Conservation (phyloP, 1,140 invertebrate species). For the Odontomachus brunneus region DNA sequence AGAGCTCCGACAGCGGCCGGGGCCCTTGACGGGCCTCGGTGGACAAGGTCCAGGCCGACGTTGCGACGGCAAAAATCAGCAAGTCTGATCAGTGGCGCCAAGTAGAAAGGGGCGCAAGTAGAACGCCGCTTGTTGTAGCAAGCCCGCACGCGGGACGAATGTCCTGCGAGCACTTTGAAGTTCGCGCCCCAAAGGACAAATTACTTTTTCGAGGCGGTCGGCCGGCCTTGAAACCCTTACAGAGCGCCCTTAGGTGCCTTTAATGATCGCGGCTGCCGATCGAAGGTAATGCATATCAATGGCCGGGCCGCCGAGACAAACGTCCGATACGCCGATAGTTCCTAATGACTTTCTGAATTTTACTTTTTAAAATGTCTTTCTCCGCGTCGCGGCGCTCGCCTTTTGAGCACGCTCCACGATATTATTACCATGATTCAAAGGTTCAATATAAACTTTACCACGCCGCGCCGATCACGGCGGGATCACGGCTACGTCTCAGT, state of each 20-base stretch:
- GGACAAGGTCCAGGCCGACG: slow-evolving; percentile 77
- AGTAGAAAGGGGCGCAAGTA: slow-evolving; percentile 76
- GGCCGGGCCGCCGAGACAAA: slow-evolving; percentile 59
- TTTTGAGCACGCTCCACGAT: slow-evolving; percentile 57
- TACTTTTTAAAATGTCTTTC: slow-evolving; percentile 60
- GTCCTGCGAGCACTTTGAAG: slow-evolving; percentile 76
- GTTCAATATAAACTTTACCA: slow-evolving; percentile 54
- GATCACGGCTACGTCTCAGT: slow-evolving; percentile 32
- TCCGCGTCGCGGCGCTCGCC: slow-evolving; percentile 21
- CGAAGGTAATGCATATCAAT: slow-evolving; percentile 73
- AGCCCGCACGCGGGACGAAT: slow-evolving; percentile 63
- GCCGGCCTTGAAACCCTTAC: slow-evolving; percentile 66
- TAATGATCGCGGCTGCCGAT: slow-evolving; percentile 67
- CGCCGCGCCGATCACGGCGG: slow-evolving; percentile 1
- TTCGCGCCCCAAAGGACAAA: slow-evolving; percentile 72
- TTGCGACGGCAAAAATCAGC: slow-evolving; percentile 81
- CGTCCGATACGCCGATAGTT: slow-evolving; percentile 62
- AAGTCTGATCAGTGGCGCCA: slow-evolving; percentile 81
- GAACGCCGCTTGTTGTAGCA: slow-evolving; percentile 60
- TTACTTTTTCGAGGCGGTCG: slow-evolving; percentile 71
- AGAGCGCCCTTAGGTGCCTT: slow-evolving; percentile 60
- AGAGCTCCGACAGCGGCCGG: slow-evolving; percentile 63
- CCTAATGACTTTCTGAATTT: slow-evolving; percentile 60
- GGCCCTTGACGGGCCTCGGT: slow-evolving; percentile 66
- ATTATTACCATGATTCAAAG: slow-evolving; percentile 61